Evolutionary conservation across 53 echinoderm and acorn worm genomes (phyloP).

Genomic region (Apostichopus leukothele): DNA sequence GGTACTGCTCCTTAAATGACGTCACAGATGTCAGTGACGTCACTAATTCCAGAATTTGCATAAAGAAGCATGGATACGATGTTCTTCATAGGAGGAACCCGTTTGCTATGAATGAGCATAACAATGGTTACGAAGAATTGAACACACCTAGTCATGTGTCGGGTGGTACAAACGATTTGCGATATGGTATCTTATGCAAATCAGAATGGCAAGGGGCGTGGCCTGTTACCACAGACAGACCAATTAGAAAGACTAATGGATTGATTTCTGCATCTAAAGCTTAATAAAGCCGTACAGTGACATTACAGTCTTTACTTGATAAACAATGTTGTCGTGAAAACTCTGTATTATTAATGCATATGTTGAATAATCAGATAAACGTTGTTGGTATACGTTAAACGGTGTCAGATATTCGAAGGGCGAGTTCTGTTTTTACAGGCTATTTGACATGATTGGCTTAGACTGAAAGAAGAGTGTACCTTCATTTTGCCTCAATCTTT

Average conservation of each 20-base stretch:
- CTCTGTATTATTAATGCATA: no score
- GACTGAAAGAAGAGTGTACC: no score
- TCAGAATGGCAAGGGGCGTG: not conserved
- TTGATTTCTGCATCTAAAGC: not conserved
- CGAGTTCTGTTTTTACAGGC: no score
- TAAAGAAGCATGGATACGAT: not conserved
- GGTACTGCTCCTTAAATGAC: not conserved
- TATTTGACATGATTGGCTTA: no score
- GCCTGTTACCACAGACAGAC: not conserved
- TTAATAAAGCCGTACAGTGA: not conserved
- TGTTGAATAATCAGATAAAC: no score
- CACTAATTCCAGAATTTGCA: not conserved
- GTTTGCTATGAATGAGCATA: not conserved
- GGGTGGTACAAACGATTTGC: not conserved
- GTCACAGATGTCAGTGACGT: not conserved
- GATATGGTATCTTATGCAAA: not conserved
- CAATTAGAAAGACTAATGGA: not conserved
- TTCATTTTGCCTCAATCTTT: no score
- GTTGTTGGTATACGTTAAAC: no score
- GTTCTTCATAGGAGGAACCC: conserved; percentile 5
- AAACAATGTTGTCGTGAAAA: no score
- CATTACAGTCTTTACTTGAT: no score
- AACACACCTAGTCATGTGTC: not conserved
- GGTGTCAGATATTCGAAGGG: no score
- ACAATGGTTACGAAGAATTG: not conserved